phyloP scores from a whole-genome alignment of 2,888 invertebrate genomes.

The Thereva unica region DNA sequence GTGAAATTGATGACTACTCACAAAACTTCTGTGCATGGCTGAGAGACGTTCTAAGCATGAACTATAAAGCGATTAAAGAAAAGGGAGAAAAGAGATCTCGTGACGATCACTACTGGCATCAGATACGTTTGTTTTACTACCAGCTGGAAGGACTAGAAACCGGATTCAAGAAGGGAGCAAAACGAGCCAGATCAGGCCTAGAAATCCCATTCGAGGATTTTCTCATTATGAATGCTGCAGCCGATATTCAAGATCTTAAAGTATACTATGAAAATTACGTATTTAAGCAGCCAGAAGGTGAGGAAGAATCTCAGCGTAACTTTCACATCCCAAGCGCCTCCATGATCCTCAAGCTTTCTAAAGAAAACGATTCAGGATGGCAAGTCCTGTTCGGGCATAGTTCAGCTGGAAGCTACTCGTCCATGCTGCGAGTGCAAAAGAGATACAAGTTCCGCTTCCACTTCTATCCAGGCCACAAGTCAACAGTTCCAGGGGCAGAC shows the following conservation, averaged over 20 bases:
- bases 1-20: constrained; percentile 54
- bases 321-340: constrained; percentile 50
- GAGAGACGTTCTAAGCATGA: constrained; percentile 62
- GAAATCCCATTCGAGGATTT: constrained; percentile 68
- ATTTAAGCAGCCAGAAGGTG: constrained; percentile 58
- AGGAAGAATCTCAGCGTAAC: constrained; percentile 57
- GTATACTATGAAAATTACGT: constrained; percentile 57
- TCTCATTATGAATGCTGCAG: constrained; percentile 73
- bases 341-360: constrained; percentile 50
- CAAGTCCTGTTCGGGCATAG: constrained; percentile 78
- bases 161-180: constrained; percentile 74
- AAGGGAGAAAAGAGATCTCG: constrained; percentile 66
- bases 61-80: constrained; percentile 69
- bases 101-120: constrained; percentile 77
- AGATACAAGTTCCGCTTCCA: constrained; percentile 81
- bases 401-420: constrained; percentile 76
- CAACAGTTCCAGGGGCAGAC: constrained; percentile 67
- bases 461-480: constrained; percentile 59
- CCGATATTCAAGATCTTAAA: constrained; percentile 70
- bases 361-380: constrained; percentile 44
- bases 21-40: constrained; percentile 57
- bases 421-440: constrained; percentile 84
- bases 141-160: constrained; percentile 79
- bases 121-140: constrained; percentile 74
- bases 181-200: constrained; percentile 65